Percentiles rank a stretch among this genome's conserved stretches.
phyloP scores from a whole-genome alignment of 2,797 vertebrate genomes.

The Myotis pilosus region DNA sequence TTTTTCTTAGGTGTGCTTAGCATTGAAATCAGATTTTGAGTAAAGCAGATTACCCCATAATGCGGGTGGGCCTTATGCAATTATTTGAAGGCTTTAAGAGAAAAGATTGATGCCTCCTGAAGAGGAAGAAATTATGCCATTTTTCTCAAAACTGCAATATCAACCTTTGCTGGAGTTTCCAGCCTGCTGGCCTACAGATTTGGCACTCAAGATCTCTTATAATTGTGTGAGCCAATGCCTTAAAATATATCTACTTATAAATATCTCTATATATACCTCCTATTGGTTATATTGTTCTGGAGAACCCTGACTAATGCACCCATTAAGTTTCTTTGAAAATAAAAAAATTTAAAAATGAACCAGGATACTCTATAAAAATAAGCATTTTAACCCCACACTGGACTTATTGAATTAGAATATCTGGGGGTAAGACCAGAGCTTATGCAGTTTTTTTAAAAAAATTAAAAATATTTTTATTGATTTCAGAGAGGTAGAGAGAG shows the following conservation, averaged over 20 bases:
- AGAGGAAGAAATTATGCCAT: background rate
- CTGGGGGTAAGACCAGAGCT: background rate
- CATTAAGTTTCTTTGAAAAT: background rate
- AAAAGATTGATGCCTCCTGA: background rate
- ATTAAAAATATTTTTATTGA: too few relatives aligned
- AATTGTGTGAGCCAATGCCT: background rate
- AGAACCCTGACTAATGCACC: background rate
- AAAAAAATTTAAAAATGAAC: background rate
- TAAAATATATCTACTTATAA: background rate
- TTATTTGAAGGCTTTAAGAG: background rate
- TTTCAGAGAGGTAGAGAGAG: too few relatives aligned
- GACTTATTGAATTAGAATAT: background rate
- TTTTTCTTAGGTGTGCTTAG: background rate
- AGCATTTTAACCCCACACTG: background rate
- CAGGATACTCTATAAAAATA: background rate
- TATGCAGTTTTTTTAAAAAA: background rate
- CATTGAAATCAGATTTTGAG: background rate
- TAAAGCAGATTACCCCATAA: background rate
- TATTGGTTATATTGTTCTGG: background rate
- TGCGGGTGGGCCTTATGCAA: background rate
- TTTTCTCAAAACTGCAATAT: background rate
- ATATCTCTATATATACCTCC: background rate
- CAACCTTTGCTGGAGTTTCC: background rate
- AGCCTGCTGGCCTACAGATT: background rate
- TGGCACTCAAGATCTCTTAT: background rate